These are phyloP conservation scores for Cremastobaeus sp. DNA, from an alignment of 2,888 invertebrate species.

Conservation along the genomic window DNA sequence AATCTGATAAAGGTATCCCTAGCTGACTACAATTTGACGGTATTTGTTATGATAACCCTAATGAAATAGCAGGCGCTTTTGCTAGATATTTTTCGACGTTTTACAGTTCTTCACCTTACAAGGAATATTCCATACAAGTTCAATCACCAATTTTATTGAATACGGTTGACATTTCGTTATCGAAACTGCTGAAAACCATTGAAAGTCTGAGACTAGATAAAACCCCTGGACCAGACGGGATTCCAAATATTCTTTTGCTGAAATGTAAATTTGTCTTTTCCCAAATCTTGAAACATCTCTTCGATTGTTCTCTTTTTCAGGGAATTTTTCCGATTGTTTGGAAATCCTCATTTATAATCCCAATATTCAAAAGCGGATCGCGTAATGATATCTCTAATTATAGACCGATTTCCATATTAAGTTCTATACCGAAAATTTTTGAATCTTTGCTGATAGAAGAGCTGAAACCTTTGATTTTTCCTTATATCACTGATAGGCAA, in stretches of 20 bases:
- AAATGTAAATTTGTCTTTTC: slow-evolving; percentile 5
- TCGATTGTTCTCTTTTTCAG: not conserved
- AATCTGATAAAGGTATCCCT: not conserved
- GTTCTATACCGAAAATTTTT: slow-evolving; percentile 6
- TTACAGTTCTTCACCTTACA: too few relatives aligned
- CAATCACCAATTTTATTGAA: not conserved
- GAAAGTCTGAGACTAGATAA: not conserved
- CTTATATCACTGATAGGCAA: not conserved
- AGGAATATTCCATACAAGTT: too few relatives aligned
- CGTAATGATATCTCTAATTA: slow-evolving; percentile 5
- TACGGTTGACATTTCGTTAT: too few relatives aligned
- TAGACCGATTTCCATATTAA: not conserved
- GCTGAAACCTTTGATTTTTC: not conserved
- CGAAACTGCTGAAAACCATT: not conserved
- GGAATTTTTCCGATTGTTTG: not conserved
- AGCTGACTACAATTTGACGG: not conserved
- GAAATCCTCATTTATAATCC: slow-evolving; percentile 9
- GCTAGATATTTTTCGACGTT: not conserved
- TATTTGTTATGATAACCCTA: not conserved
- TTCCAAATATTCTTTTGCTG: not conserved
- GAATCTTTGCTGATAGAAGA: not conserved
- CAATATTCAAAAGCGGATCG: slow-evolving; percentile 7
- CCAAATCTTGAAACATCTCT: not conserved
- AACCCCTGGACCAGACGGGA: slow-evolving; percentile 6
- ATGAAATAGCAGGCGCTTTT: slow-evolving; percentile 3